These are phyloP conservation scores for Oryzias sinensis DNA, from an alignment of 2,797 vertebrate species.

Conservation along the genomic window DNA sequence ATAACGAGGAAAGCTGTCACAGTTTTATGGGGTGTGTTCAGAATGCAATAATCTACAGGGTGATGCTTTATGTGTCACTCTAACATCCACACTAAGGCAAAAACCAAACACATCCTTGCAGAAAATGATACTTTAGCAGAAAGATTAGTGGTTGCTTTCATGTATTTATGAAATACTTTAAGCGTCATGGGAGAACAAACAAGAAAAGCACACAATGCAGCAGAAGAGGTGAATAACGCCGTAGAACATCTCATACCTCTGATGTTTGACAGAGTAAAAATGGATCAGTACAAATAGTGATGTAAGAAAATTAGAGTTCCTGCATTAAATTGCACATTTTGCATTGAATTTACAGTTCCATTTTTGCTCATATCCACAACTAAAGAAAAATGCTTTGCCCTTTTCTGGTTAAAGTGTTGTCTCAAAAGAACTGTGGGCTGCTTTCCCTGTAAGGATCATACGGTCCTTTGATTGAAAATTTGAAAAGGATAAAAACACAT, in stretches of 20 bases:
- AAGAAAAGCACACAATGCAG: too few species aligned
- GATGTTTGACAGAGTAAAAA: slow-evolving; percentile 67
- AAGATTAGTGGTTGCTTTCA: background rate
- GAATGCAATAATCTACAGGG: background rate
- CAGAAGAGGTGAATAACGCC: too few species aligned
- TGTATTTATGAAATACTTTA: background rate
- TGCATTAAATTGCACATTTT: slow-evolving; percentile 53
- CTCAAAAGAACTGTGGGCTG: slow-evolving; percentile 59
- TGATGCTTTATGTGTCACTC: background rate
- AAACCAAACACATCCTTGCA: background rate
- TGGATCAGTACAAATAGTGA: slow-evolving; percentile 63
- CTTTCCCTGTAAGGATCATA: slow-evolving; percentile 61
- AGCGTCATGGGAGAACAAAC: too few species aligned
- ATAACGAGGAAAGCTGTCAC: too few species aligned
- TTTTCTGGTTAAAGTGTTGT: slow-evolving; percentile 76
- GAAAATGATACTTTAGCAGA: background rate
- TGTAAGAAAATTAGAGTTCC: slow-evolving; percentile 42
- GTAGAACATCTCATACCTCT: slow-evolving; percentile 14
- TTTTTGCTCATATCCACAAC: slow-evolving; percentile 58
- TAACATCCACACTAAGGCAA: background rate
- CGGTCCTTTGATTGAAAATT: slow-evolving; percentile 62
- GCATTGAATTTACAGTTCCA: slow-evolving; percentile 30
- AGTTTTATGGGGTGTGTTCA: too few species aligned
- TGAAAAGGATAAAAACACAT: too few species aligned
- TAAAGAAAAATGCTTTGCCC: slow-evolving; percentile 38